Percentiles rank a stretch among this genome's conserved stretches.
Conservation (phyloP, 2,888 invertebrate species). For the Melinopterus prodromus region DNA sequence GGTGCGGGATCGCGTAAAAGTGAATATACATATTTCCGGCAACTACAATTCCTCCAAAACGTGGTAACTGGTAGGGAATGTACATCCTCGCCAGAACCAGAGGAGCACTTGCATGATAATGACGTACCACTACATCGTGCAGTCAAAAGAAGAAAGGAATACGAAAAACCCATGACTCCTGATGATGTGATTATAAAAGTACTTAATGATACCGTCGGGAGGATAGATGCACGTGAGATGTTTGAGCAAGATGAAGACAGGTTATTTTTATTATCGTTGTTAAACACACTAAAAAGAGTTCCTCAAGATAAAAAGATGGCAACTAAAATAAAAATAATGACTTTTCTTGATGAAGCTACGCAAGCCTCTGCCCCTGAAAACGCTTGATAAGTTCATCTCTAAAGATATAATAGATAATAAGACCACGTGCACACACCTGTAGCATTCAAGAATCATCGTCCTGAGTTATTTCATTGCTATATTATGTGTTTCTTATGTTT, state of each 20-base stretch:
- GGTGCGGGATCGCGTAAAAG: neutral
- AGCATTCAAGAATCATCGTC: too few species aligned
- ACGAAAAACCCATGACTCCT: neutral
- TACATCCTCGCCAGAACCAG: neutral
- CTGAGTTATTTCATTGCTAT: too few species aligned
- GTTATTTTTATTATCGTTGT: conserved; percentile 7
- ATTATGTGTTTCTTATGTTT: too few species aligned
- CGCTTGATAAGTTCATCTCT: too few species aligned
- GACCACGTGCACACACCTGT: too few species aligned
- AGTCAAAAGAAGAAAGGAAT: neutral
- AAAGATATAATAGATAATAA: too few species aligned
- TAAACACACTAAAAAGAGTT: conserved; percentile 8
- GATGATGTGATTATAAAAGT: neutral
- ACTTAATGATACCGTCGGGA: neutral
- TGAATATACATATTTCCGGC: neutral
- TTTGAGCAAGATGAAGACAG: conserved; percentile 15
- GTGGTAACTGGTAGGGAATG: neutral
- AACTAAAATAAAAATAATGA: neutral
- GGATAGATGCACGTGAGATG: neutral
- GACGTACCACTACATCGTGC: neutral
- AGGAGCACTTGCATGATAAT: neutral
- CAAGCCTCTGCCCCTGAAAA: neutral
- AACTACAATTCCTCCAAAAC: neutral
- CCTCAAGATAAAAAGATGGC: conserved; percentile 11
- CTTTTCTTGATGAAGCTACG: neutral